Conservation (phyloP, 2,888 invertebrate genomes). For the Pseudanteris insignis region DNA sequence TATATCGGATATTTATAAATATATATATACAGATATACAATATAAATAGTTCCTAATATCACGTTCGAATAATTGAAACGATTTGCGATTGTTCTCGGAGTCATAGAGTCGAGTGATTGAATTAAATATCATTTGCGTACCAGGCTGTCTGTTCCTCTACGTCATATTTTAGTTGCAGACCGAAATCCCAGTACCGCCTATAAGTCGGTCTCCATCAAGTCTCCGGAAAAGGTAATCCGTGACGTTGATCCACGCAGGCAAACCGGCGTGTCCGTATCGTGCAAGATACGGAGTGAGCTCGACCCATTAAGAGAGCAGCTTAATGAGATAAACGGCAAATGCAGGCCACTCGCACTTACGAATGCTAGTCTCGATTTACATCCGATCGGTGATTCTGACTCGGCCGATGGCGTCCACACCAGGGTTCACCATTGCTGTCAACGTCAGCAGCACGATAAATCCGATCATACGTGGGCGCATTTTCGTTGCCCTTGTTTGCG, state of each 20-base stretch:
- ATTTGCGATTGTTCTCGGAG: too few relatives aligned
- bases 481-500: too few relatives aligned
- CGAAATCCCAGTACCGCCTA: conserved; percentile 3
- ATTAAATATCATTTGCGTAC: too few relatives aligned
- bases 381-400: conserved; percentile 7
- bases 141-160: not conserved
- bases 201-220: conserved; percentile 8
- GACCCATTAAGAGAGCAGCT: conserved; percentile 25
- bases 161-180: conserved; percentile 12
- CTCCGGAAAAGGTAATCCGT: conserved; percentile 20
- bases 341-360: conserved; percentile 19
- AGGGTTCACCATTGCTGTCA: too few relatives aligned
- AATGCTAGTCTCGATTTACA: conserved; percentile 18
- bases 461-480: too few relatives aligned
- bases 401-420: conserved; percentile 5
- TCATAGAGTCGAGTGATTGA: too few relatives aligned
- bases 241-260: conserved; percentile 24
- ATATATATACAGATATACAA: too few relatives aligned
- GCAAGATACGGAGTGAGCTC: conserved; percentile 29
- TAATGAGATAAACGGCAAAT: conserved; percentile 37
- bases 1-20: too few relatives aligned
- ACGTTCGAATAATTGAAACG: too few relatives aligned
- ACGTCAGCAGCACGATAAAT: too few relatives aligned
- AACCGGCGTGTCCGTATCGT: conserved; percentile 30
- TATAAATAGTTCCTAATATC: too few relatives aligned